phyloP scores from a whole-genome alignment of 2,888 invertebrate genomes.

The Drosophila paranaensis region DNA sequence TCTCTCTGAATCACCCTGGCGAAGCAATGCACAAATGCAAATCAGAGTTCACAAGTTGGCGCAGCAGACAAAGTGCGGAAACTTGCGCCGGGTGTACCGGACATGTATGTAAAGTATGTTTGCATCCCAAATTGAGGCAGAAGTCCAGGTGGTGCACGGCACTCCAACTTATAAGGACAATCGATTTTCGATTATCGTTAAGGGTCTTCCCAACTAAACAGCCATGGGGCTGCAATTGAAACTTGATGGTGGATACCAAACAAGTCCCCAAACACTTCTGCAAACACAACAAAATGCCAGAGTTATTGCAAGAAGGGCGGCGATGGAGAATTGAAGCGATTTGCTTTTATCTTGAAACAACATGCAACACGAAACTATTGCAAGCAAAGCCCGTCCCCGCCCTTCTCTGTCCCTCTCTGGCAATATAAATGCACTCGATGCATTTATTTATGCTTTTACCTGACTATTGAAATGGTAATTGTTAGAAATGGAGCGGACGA shows the following conservation, averaged over 20 bases:
- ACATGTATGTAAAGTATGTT: constrained; percentile 52
- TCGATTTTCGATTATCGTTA: constrained; percentile 68
- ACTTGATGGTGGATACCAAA: constrained; percentile 34
- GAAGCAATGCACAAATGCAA: constrained; percentile 30
- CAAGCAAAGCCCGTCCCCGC: constrained; percentile 10
- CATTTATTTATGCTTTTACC: constrained; percentile 51
- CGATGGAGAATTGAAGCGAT: not conserved
- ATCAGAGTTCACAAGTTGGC: constrained; percentile 47
- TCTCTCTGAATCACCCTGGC: not conserved
- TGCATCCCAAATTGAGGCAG: constrained; percentile 39
- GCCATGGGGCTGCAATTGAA: constrained; percentile 45
- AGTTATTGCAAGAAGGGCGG: constrained; percentile 19
- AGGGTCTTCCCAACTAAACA: constrained; percentile 7
- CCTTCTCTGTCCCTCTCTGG: not conserved
- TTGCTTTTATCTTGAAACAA: constrained; percentile 24
- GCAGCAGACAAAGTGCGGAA: constrained; percentile 27
- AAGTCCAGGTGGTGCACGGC: constrained; percentile 28
- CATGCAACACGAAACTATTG: constrained; percentile 31
- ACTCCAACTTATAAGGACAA: constrained; percentile 52
- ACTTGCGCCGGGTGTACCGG: constrained; percentile 41
- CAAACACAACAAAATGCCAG: constrained; percentile 33
- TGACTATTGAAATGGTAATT: constrained; percentile 27
- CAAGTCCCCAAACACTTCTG: constrained; percentile 14
- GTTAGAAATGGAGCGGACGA: constrained; percentile 35
- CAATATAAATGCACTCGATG: constrained; percentile 35